Evolutionary conservation across 2,797 vertebrate species (phyloP), one percentile per base, ranked within the genome.

Genomic region (Coluber constrictor): DNA sequence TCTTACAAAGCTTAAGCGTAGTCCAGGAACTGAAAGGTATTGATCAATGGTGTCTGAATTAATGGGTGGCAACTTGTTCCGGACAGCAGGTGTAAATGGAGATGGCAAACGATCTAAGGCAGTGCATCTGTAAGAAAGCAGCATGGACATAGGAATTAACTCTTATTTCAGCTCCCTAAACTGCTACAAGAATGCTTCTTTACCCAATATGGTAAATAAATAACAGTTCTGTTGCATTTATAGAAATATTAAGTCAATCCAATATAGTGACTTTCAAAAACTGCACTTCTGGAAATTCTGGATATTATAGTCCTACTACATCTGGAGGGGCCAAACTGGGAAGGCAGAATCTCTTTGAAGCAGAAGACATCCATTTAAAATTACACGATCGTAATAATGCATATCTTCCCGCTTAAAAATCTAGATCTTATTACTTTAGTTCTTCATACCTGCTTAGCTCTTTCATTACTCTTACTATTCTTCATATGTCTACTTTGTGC

Each of bases 61-160:
- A 96, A 98, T 97, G 0, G 98, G 97, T 79, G 98, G 98, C 56
- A 98, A 96, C 93, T 97, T 98, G 95, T 94, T 98, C 90, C 94
- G 37, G 23, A 93, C 59, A 20, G 93, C 87, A 89, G 93, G 96
- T 15, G 59, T 92, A 4, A 83, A 47, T 43, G 96, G 96, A 93
- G 97, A 97, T n/a, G 97, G 95, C 27, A 97, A 54, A 87, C 9
- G 94, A 93, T 97, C 97, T 15, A 83, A 47, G 37, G 97, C 96
- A 23, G 97, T 97, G 91, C 95, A 94, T 95, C 98, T 98, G 94
- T 1, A 87, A 95, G 94, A 94, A 93, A 94, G 66, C 54, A 95
- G 95, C 51, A 89, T 13, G n/a, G 3, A 66, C 91, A 90, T 57
- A 79, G 20, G 92, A 32, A 66, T 20, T 92, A 89, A 4, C 87